These are phyloP conservation scores for Pseudococcus jackbeardsleyi DNA, from an alignment of 2,888 invertebrate species.

Conservation along the genomic window DNA sequence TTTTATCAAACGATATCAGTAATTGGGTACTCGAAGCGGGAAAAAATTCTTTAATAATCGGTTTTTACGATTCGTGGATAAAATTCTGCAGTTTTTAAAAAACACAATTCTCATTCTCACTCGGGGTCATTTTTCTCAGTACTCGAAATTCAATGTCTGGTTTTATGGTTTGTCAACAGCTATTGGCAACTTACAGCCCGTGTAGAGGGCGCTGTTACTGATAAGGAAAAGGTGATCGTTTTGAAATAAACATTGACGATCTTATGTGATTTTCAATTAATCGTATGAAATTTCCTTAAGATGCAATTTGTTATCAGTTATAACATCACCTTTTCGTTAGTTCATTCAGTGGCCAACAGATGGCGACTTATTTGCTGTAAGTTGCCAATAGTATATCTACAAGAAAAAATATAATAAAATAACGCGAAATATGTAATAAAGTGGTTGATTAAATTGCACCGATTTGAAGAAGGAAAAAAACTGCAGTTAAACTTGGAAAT, in stretches of 20 bases:
- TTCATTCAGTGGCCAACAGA: too few species aligned
- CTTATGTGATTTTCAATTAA: too few species aligned
- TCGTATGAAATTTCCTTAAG: too few species aligned
- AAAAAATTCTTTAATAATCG: background rate
- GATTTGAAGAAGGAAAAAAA: background rate
- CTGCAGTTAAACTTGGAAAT: background rate
- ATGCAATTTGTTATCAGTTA: too few species aligned
- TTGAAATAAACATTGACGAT: too few species aligned
- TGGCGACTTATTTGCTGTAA: too few species aligned
- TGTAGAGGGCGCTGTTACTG: too few species aligned
- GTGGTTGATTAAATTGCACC: background rate
- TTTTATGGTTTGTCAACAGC: constrained; percentile 32
- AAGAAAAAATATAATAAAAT: constrained; percentile 34
- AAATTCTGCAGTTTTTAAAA: background rate
- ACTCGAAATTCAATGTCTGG: background rate
- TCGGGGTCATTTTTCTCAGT: background rate
- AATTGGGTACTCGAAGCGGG: background rate
- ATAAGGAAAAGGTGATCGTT: too few species aligned
- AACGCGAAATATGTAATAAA: background rate
- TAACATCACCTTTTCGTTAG: too few species aligned
- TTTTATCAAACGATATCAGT: constrained; percentile 6
- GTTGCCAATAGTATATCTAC: background rate
- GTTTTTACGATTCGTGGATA: background rate
- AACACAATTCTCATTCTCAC: background rate
- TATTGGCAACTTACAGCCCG: too few species aligned